Evolutionary conservation across 2,113 vertebrate genomes (phyloP).

Genomic region (Guaruba guarouba): DNA sequence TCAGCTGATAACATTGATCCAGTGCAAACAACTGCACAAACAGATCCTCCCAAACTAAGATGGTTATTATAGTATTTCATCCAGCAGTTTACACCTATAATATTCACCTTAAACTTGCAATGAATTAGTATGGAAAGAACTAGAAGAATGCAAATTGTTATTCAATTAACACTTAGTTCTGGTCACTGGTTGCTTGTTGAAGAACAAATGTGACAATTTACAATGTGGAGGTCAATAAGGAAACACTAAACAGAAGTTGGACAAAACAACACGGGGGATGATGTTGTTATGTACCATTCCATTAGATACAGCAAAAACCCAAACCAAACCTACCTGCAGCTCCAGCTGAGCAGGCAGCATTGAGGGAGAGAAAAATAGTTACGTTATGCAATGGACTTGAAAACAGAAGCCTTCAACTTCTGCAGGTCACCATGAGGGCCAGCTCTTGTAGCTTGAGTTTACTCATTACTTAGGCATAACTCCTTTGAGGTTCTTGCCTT

Average conservation of each 20-base stretch:
- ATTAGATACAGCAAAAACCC: slow-evolving; percentile 57
- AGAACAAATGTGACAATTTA: not conserved
- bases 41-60: not conserved
- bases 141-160: not conserved
- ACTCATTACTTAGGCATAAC: not conserved
- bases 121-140: not conserved
- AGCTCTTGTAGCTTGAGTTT: not conserved
- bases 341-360: slow-evolving; percentile 89
- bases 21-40: not conserved
- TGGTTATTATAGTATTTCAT: not conserved
- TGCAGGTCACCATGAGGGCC: slow-evolving; percentile 32
- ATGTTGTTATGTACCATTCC: slow-evolving; percentile 25
- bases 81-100: not conserved
- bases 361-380: slow-evolving; percentile 78
- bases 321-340: slow-evolving; percentile 87
- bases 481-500: not conserved
- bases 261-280: slow-evolving; percentile 51
- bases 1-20: not conserved
- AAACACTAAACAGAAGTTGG: slow-evolving; percentile 22
- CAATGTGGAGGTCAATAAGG: not conserved
- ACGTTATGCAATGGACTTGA: slow-evolving; percentile 66
- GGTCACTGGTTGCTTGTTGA: not conserved
- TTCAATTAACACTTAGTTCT: not conserved
- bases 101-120: not conserved
- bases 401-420: slow-evolving; percentile 67